phyloP scores from a whole-genome alignment of 1,140 invertebrate species.

The Euura lappo region DNA sequence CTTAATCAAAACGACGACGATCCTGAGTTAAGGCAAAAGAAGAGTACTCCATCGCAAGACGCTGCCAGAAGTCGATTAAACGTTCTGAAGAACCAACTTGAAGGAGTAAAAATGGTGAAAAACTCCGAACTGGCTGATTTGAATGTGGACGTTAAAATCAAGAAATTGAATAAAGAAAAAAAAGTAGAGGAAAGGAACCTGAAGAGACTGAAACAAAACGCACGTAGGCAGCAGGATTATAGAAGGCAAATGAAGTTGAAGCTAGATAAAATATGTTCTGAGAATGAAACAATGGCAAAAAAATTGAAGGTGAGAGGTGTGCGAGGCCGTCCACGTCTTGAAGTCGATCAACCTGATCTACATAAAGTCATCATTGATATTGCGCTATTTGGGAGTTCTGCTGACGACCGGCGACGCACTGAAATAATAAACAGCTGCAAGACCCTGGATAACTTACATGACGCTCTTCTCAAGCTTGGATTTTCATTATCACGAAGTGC shows the following conservation, averaged over 20 bases:
- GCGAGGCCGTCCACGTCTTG: background rate
- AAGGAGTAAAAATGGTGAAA: background rate
- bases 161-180: background rate
- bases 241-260: background rate
- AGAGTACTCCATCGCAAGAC: too few relatives aligned
- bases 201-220: slow-evolving; percentile 1
- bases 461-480: background rate
- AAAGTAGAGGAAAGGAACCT: background rate
- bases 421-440: slow-evolving; percentile 10
- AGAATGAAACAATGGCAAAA: background rate
- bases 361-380: slow-evolving; percentile 6
- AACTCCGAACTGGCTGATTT: background rate
- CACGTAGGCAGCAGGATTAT: background rate
- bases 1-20: background rate
- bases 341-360: slow-evolving; percentile 8
- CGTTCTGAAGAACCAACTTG: too few relatives aligned
- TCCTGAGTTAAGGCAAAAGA: background rate
- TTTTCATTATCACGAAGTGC: background rate
- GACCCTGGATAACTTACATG: background rate
- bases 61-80: too few relatives aligned
- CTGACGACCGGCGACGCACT: background rate
- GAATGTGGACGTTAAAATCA: background rate
- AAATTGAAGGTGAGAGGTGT: background rate
- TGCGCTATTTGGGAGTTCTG: background rate
- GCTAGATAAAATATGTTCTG: background rate